Evolutionary conservation across 2,888 invertebrate genomes (phyloP).

Genomic region (Cosmia pyralina): DNA sequence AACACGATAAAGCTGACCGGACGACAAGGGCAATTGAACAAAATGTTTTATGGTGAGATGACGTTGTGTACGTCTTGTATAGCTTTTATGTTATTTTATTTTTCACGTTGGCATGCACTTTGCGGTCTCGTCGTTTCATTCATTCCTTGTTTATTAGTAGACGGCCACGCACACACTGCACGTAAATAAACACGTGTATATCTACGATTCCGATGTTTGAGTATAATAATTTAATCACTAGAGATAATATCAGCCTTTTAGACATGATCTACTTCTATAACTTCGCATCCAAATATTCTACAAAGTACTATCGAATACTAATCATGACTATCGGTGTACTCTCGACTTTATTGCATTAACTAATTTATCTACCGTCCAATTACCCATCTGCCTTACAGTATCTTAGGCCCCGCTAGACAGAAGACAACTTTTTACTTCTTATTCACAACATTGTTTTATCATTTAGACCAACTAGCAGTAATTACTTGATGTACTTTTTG

Average conservation of each 20-base stretch:
- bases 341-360: constrained; percentile 31
- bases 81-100: constrained; percentile 80
- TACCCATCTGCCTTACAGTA: constrained; percentile 21
- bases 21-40: constrained; percentile 83
- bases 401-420: constrained; percentile 32
- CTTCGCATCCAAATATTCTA: constrained; percentile 19
- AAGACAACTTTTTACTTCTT: constrained; percentile 26
- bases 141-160: constrained; percentile 73
- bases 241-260: constrained; percentile 1
- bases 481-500: not conserved
- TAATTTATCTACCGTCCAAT: constrained; percentile 31
- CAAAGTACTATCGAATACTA: constrained; percentile 25
- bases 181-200: constrained; percentile 72
- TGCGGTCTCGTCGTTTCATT: constrained; percentile 76
- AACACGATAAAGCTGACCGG: constrained; percentile 77
- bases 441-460: constrained; percentile 39
- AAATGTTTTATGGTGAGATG: constrained; percentile 90
- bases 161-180: constrained; percentile 84
- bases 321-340: constrained; percentile 35
- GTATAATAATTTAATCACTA: constrained; percentile 23
- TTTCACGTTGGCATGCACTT: constrained; percentile 85
- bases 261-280: constrained; percentile 15
- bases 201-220: constrained; percentile 48
- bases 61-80: constrained; percentile 82
- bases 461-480: constrained; percentile 5